phyloP scores from a whole-genome alignment of 2,888 invertebrate species.

The Ophioninae sp. region DNA sequence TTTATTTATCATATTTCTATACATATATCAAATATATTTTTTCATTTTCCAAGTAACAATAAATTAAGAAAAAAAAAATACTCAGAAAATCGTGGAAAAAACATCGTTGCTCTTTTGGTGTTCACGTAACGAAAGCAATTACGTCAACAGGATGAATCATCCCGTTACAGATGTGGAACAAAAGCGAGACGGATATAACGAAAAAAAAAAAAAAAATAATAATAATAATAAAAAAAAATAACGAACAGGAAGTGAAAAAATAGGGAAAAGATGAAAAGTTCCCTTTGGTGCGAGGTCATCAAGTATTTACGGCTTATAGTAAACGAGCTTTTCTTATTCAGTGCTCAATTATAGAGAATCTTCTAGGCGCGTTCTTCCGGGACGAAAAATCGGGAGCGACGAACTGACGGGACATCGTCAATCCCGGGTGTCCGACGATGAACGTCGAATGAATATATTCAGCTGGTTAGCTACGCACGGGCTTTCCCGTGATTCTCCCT shows the following conservation, averaged over 20 bases:
- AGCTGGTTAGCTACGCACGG: neutral
- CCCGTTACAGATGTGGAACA: neutral
- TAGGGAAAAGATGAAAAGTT: neutral
- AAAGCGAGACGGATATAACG: constrained; percentile 21
- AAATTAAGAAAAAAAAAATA: too few relatives aligned
- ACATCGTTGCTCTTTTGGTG: too few relatives aligned
- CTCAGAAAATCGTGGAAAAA: too few relatives aligned
- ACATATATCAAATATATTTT: neutral
- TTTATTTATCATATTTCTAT: neutral
- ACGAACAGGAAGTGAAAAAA: constrained; percentile 42
- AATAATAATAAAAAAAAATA: too few relatives aligned
- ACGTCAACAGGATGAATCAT: constrained; percentile 42
- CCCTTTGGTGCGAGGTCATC: neutral
- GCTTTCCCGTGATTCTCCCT: neutral
- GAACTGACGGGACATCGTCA: constrained; percentile 8
- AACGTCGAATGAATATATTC: constrained; percentile 30
- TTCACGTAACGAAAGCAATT: too few relatives aligned
- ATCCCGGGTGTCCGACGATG: constrained; percentile 3
- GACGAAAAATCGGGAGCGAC: constrained; percentile 5
- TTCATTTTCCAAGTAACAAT: too few relatives aligned
- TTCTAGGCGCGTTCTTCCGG: constrained; percentile 2
- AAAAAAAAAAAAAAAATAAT: too few relatives aligned
- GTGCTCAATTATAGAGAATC: constrained; percentile 1
- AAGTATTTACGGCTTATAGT: neutral
- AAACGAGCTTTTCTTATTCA: neutral